Evolutionary conservation across 2,797 vertebrate species (phyloP), one percentile per base, ranked within the genome.

Genomic region (Pseudochaenichthys georgianus): DNA sequence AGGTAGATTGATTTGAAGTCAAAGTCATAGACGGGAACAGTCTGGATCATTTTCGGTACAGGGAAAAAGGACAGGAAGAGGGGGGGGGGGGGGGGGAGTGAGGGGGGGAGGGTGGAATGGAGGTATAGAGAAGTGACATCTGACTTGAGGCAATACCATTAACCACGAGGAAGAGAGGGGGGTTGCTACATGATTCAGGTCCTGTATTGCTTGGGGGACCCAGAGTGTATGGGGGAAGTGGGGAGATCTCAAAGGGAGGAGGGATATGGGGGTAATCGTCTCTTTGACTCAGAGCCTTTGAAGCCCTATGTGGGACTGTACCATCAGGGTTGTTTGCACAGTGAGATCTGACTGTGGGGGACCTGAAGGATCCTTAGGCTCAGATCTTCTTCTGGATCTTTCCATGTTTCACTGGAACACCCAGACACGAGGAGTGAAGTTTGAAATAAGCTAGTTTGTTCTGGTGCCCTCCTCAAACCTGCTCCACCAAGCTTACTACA

Each of bases 1-100:
- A 96, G 97, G 92, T 93, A 99, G 97, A 97, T 98, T 97, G 96
- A 97, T 97, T 96, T 96, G 95, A 95, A 95, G 94, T 96, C 94
- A 89, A 93, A 95, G 95, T 96, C 94, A 94, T 94, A 95, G 95
- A 93, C 86, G 77, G 79, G 82, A 86, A 70, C 68, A 78, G 81
- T 87, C 87, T 68, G 69, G 70, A 83, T 83, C 59, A 50, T 81
- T 93, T 94, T 93, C 85, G 82, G 94, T 93, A 93, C 74, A 85
- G 92, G 83, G 70, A 81, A 87, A 86, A 45, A 43, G 70, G 42
- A 77, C 47, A 80, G 78, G 72, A 73, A 82, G 65, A 77, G 65
- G 61, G 52, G 48, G 71, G 78, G 23, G 23, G 78, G 52, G 46
- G 71, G 77, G 81, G 28, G 28, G 78, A 81, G 67, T 58, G 70